Percentiles rank a stretch among this genome's conserved stretches.
phyloP scores from a whole-genome alignment of 2,888 invertebrate genomes.

The Machimus atricapillus region DNA sequence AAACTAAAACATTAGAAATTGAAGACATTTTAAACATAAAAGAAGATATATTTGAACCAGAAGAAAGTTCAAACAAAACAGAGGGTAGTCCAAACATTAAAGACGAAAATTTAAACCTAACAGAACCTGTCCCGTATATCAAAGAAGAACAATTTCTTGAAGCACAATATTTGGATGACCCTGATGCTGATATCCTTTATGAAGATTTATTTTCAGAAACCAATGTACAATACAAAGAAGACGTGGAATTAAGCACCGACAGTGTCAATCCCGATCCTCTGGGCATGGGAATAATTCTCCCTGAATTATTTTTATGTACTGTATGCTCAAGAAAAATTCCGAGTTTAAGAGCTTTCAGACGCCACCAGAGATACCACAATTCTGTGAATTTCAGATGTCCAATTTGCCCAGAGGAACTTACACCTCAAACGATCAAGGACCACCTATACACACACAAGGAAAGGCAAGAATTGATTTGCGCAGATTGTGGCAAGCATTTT shows the following conservation, averaged over 20 bases:
- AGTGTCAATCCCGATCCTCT: background rate
- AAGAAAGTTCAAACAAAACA: background rate
- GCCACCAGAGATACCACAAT: background rate
- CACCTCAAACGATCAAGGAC: background rate
- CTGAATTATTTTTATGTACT: background rate
- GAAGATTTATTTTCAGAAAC: background rate
- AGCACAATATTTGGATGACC: background rate
- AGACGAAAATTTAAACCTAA: background rate
- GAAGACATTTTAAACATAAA: background rate
- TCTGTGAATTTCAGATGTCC: background rate
- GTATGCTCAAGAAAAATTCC: background rate
- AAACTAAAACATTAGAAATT: background rate
- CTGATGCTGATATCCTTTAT: background rate
- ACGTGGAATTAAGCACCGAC: background rate
- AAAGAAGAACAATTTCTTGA: background rate
- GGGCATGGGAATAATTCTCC: background rate
- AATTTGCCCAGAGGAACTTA: background rate
- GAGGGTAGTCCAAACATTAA: background rate
- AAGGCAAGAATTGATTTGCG: background rate
- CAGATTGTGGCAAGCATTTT: background rate
- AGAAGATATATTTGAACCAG: background rate
- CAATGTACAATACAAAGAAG: background rate
- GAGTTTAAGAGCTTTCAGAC: background rate
- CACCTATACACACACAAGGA: background rate
- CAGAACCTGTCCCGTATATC: background rate